Evolutionary conservation across 2,797 vertebrate genomes (phyloP), one percentile per base, ranked within the genome.

Genomic region (Zenarchopterus dispar): DNA sequence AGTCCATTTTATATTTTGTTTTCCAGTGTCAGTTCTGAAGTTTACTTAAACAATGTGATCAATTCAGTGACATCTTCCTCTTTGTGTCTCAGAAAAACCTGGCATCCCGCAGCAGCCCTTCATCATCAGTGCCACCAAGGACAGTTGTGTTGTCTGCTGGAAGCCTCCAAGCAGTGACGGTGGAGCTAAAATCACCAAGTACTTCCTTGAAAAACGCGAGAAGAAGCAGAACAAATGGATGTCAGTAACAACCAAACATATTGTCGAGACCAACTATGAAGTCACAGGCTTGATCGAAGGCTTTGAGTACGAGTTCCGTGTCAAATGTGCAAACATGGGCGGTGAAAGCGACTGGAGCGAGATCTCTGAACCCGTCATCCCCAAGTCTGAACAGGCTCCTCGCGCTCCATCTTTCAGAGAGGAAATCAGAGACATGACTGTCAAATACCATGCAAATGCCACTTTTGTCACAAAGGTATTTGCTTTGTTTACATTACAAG

Each of bases 181-280:
- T 0, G 98, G 98, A 67, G 96, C 98, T 66, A 99, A 97, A 91
- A 95, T 99, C 80, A 95, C 94, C 80, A 95, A 85, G 85, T 99
- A 99, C 44, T 99, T 94, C 77, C 93, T 99, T 58, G 97, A 99
- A 73, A 99, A 97, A 88, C 96, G 96, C 70, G 98, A 99, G 84
- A 99, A 98, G 91, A 98, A 95, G 80, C 98, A 99, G 87, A 99
- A 98, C 90, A 99, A 99, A 88, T 99, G 98, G 98, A 99, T 99
- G 87, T 89, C 96, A 13, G 95, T 96, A 54, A 95, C 95, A 82
- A 92, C 92, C 36, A 94, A 96, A 73, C 95, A 95, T 88, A 94
- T 98, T 55, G 91, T 75, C 45, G 97, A 99, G 90, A 97, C 97
- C 0, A 93, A 75, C 43, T 98, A 91, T 39, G 93, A 95, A 59